phyloP scores from a whole-genome alignment of 1,140 invertebrate species.

The Eciton burchellii region DNA sequence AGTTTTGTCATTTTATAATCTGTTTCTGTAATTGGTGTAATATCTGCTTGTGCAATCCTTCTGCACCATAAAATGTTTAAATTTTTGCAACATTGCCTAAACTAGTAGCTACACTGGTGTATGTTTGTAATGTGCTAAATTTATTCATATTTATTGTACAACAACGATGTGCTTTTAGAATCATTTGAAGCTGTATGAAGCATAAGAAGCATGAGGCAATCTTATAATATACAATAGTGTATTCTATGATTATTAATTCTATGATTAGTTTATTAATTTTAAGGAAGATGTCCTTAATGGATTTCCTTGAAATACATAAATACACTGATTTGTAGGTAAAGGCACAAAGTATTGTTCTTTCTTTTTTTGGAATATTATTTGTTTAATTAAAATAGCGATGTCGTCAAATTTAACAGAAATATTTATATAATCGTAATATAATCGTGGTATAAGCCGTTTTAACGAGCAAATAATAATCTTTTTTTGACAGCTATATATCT shows the following conservation, averaged over 20 bases:
- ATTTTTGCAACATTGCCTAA: conserved; percentile 68
- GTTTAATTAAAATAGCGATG: conserved; percentile 45
- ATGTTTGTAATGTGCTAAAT: conserved; percentile 58
- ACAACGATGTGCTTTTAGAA: conserved; percentile 51
- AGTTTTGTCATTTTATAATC: conserved; percentile 63
- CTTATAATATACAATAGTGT: conserved; percentile 17
- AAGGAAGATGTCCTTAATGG: neutral
- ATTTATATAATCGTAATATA: conserved; percentile 44
- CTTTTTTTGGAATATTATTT: conserved; percentile 45
- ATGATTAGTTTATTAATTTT: too few relatives aligned
- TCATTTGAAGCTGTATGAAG: conserved; percentile 63
- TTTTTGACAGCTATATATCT: conserved; percentile 51
- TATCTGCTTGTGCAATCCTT: conserved; percentile 74
- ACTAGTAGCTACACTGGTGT: conserved; percentile 51
- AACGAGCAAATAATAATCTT: conserved; percentile 52
- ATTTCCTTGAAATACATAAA: conserved; percentile 23
- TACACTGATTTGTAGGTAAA: conserved; percentile 29
- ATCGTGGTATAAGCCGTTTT: conserved; percentile 25
- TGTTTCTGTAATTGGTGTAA: conserved; percentile 69
- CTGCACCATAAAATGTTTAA: conserved; percentile 75
- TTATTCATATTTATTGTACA: conserved; percentile 48
- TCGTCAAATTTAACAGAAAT: conserved; percentile 18
- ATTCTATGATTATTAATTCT: too few relatives aligned
- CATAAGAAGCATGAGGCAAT: conserved; percentile 55
- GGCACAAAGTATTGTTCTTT: conserved; percentile 16